A percentile compares a stretch with the other conserved stretches of the same genome.
phyloP scores from a whole-genome alignment of 2,888 invertebrate genomes.

The Plutella xylostella region DNA sequence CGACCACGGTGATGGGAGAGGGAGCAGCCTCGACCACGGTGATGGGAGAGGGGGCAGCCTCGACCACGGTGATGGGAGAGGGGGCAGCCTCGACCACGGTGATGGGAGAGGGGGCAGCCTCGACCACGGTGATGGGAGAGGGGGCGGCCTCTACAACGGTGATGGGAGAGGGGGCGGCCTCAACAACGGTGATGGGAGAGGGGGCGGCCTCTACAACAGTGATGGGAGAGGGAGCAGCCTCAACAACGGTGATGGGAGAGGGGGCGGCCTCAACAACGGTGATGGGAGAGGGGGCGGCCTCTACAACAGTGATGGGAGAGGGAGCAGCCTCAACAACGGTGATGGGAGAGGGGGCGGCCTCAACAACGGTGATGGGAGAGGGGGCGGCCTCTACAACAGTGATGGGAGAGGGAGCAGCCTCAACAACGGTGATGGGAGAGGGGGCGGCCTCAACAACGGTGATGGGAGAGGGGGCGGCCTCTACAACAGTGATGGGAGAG shows the following conservation, averaged over 20 bases:
- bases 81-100: too few relatives aligned
- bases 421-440: constrained; percentile 16
- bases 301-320: constrained; percentile 10
- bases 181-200: too few relatives aligned
- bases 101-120: too few relatives aligned
- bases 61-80: too few relatives aligned
- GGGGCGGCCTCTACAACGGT: constrained; percentile 10
- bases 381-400: background rate
- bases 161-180: background rate
- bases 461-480: constrained; percentile 24
- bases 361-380: constrained; percentile 6
- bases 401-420: constrained; percentile 14
- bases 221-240: constrained; percentile 17
- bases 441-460: too few relatives aligned
- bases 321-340: constrained; percentile 15
- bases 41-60: background rate
- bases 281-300: background rate
- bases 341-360: constrained; percentile 24
- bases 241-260: constrained; percentile 17
- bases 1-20: constrained; percentile 11
- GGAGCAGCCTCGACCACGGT: constrained; percentile 13
- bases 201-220: constrained; percentile 11
- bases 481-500: constrained; percentile 6
- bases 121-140: constrained; percentile 17
- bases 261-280: constrained; percentile 10